phyloP scores from a whole-genome alignment of 2,888 invertebrate genomes.

The Agrotis clavis region DNA sequence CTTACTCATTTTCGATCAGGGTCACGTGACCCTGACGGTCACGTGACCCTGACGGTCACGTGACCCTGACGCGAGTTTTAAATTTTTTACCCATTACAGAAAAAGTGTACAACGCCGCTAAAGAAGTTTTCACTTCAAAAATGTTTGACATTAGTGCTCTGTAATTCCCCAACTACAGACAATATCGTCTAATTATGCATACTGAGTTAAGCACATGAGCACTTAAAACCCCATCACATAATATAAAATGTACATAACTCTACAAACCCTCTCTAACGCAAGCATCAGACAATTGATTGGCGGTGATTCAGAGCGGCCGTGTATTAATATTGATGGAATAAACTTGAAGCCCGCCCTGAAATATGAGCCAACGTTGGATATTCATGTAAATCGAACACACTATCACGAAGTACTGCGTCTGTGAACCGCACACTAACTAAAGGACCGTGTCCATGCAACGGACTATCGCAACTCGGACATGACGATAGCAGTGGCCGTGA shows the following conservation, averaged over 20 bases:
- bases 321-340: slow-evolving; percentile 60
- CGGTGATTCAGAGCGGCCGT: slow-evolving; percentile 48
- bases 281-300: slow-evolving; percentile 57
- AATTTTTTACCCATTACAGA: too few relatives aligned
- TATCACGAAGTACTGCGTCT: slow-evolving; percentile 48
- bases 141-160: background rate
- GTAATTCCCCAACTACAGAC: background rate
- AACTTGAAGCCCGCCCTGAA: slow-evolving; percentile 50
- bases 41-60: too few relatives aligned
- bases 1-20: too few relatives aligned
- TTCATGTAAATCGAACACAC: slow-evolving; percentile 54
- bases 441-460: slow-evolving; percentile 15
- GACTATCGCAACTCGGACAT: slow-evolving; percentile 32
- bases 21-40: too few relatives aligned
- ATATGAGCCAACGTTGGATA: slow-evolving; percentile 53
- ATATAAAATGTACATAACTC: slow-evolving; percentile 31
- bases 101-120: too few relatives aligned
- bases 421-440: slow-evolving; percentile 44
- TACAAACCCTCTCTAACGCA: slow-evolving; percentile 38
- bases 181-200: background rate
- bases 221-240: slow-evolving; percentile 22
- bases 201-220: background rate
- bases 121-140: too few relatives aligned
- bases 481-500: slow-evolving; percentile 27
- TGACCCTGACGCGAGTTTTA: too few relatives aligned